phyloP scores from a whole-genome alignment of 2,113 vertebrate species.

The Lepus europaeus region DNA sequence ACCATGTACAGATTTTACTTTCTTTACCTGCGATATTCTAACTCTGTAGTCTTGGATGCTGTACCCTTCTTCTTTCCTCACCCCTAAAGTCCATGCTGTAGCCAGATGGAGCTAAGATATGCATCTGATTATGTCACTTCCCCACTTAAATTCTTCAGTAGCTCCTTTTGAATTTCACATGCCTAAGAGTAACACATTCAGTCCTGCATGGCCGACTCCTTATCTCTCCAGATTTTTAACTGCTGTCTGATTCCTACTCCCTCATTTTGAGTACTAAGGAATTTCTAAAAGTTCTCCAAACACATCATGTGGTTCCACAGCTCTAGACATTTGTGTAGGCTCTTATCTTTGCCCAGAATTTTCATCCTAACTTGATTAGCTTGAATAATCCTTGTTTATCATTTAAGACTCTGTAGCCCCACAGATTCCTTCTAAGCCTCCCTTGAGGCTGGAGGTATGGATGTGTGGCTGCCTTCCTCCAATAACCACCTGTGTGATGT shows the following conservation, averaged over 20 bases:
- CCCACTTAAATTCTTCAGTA: background rate
- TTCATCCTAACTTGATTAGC: background rate
- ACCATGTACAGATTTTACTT: background rate
- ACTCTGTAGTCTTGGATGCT: background rate
- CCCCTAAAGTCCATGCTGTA: background rate
- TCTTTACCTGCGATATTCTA: background rate
- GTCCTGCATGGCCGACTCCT: background rate
- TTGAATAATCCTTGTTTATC: background rate
- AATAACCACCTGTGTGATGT: background rate
- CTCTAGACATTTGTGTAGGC: background rate
- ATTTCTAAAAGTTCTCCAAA: background rate
- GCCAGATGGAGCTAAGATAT: background rate
- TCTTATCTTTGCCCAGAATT: constrained; percentile 12
- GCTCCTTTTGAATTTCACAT: background rate
- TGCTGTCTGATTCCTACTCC: background rate
- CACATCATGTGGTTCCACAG: background rate
- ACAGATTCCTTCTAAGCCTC: background rate
- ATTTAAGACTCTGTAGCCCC: background rate
- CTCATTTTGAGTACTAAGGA: background rate
- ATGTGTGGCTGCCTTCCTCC: background rate
- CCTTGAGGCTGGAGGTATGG: background rate
- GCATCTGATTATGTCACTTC: background rate
- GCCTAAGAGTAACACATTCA: background rate
- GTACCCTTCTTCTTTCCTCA: background rate
- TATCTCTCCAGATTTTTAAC: background rate